These are phyloP conservation scores for Hesperophylax magnus DNA, from an alignment of 1,140 invertebrate species.

Conservation along the genomic window DNA sequence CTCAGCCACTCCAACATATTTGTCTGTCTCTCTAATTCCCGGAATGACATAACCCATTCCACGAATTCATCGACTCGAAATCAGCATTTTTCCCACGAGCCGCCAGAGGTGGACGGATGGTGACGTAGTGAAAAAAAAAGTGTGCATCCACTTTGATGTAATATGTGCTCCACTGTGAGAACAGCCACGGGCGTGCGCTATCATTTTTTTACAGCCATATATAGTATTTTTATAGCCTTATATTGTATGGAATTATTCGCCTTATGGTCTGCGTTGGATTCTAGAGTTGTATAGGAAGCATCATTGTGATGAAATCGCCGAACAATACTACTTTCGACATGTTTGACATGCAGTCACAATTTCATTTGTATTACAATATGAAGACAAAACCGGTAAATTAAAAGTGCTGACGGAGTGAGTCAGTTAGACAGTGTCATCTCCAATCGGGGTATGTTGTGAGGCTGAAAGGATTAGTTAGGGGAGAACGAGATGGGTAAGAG, in stretches of 20 bases:
- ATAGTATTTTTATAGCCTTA: constrained; percentile 21
- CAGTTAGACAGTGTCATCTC: too few relatives aligned
- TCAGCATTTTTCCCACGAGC: constrained; percentile 6
- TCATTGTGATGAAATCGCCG: too few relatives aligned
- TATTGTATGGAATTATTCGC: constrained; percentile 25
- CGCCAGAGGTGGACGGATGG: background rate
- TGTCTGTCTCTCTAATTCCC: background rate
- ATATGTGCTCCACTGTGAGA: constrained; percentile 34
- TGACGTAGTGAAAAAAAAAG: constrained; percentile 3
- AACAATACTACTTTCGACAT: too few relatives aligned
- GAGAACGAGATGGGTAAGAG: too few relatives aligned
- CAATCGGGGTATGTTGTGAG: too few relatives aligned
- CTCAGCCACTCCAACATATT: too few relatives aligned
- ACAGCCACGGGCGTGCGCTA: constrained; percentile 35
- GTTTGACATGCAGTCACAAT: too few relatives aligned
- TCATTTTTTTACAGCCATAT: constrained; percentile 37
- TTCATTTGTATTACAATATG: too few relatives aligned
- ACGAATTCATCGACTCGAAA: background rate
- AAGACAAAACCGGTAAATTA: too few relatives aligned
- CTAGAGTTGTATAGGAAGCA: too few relatives aligned
- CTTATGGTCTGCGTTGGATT: background rate
- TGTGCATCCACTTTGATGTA: constrained; percentile 35
- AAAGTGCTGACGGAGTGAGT: too few relatives aligned
- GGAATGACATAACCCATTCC: background rate
- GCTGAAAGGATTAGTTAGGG: too few relatives aligned